Conservation (phyloP, 2,113 vertebrate genomes). For the Hippocampus barbouri region DNA sequence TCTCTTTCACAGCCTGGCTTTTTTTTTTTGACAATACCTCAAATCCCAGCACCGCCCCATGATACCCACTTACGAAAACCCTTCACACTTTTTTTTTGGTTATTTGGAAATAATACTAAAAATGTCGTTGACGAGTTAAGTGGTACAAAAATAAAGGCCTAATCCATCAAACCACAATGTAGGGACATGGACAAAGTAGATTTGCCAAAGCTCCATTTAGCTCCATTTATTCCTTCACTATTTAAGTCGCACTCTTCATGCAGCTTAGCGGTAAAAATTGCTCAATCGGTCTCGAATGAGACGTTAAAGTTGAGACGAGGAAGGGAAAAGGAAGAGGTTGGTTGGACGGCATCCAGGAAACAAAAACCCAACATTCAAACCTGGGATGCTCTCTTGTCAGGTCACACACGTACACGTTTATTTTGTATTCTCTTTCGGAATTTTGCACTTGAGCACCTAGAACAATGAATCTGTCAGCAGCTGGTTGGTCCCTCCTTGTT, state of each 20-base stretch:
- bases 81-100: conserved; percentile 45
- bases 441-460: no score
- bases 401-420: neutral
- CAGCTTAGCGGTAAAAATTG: conserved; percentile 58
- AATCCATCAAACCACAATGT: conserved; percentile 61
- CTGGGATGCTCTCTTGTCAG: conserved; percentile 43
- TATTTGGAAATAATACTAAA: conserved; percentile 67
- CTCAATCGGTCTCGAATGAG: conserved; percentile 60
- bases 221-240: conserved; percentile 65
- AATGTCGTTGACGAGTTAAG: conserved; percentile 56
- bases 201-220: conserved; percentile 70
- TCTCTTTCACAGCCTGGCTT: conserved; percentile 43
- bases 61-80: conserved; percentile 23
- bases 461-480: neutral
- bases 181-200: conserved; percentile 65
- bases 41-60: conserved; percentile 26
- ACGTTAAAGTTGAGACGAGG: conserved; percentile 17
- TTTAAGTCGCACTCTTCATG: conserved; percentile 56
- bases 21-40: conserved; percentile 40
- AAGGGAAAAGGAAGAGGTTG: conserved; percentile 17
- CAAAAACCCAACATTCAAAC: conserved; percentile 35
- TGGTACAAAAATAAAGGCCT: conserved; percentile 65
- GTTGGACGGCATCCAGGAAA: conserved; percentile 41
- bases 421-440: no score
- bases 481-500: neutral